These are phyloP conservation scores for Struthio camelus DNA, from an alignment of 2,113 vertebrate genomes.

Conservation along the genomic window DNA sequence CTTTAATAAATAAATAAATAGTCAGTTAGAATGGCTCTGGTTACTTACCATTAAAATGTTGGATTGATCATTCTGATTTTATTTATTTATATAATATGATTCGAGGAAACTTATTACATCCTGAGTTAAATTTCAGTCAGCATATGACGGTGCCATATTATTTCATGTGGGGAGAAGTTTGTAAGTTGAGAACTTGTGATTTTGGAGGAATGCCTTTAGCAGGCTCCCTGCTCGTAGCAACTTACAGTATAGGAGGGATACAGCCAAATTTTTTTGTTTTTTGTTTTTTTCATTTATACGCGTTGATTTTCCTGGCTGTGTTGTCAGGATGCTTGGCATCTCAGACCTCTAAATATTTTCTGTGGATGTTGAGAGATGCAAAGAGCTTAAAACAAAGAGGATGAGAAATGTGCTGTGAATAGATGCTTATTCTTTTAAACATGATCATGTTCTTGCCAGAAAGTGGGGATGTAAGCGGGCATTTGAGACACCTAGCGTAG, in stretches of 20 bases:
- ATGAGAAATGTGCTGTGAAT: neutral
- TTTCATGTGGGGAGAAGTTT: slow-evolving; percentile 6
- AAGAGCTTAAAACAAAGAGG: neutral
- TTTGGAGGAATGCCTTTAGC: neutral
- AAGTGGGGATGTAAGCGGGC: neutral
- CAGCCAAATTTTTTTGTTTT: neutral
- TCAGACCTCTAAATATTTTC: neutral
- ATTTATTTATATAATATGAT: neutral
- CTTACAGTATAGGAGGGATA: neutral
- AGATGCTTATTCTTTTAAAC: neutral
- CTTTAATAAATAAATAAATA: neutral
- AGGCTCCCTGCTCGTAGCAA: neutral
- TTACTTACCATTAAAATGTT: neutral
- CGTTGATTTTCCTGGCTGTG: neutral
- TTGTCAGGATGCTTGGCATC: neutral
- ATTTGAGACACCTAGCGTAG: neutral
- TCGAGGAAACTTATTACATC: neutral
- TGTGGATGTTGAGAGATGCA: neutral
- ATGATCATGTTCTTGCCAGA: neutral
- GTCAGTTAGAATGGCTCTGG: neutral
- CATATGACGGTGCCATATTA: rapidly evolving
- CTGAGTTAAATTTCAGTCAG: neutral
- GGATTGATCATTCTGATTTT: neutral
- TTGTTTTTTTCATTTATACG: neutral
- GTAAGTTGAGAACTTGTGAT: slow-evolving; percentile 33